Conservation (phyloP, 2,113 vertebrate genomes). For the Callospermophilus lateralis region DNA sequence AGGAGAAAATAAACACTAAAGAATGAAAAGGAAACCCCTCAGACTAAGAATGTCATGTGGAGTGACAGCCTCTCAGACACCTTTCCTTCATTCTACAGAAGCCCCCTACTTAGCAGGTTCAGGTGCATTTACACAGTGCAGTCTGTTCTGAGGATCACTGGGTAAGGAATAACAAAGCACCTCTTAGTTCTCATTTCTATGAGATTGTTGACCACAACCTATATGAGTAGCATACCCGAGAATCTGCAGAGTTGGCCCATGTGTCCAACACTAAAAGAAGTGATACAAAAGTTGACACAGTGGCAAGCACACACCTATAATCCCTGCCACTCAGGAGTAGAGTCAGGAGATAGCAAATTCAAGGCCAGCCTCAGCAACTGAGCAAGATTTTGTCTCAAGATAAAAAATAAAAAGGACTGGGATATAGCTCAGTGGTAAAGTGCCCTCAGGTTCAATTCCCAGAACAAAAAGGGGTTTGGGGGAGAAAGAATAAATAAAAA, state of each 20-base stretch:
- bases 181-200: neutral
- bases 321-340: too few species aligned
- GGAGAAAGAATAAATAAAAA: too few species aligned
- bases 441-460: too few species aligned
- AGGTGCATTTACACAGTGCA: neutral
- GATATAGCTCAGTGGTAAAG: too few species aligned
- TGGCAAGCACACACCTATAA: too few species aligned
- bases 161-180: neutral
- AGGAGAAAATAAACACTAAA: constrained; percentile 42
- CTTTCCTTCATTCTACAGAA: neutral
- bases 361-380: too few species aligned
- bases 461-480: too few species aligned
- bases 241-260: neutral
- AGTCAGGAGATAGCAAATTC: too few species aligned
- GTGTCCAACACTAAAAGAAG: neutral
- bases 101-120: neutral
- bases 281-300: too few species aligned
- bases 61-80: neutral
- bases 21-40: neutral
- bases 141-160: neutral
- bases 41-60: neutral
- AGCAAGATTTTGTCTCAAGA: too few species aligned
- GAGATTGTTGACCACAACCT: neutral
- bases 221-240: neutral
- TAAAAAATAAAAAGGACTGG: too few species aligned